phyloP scores from a whole-genome alignment of 2,113 vertebrate species.

The Canis aureus region DNA sequence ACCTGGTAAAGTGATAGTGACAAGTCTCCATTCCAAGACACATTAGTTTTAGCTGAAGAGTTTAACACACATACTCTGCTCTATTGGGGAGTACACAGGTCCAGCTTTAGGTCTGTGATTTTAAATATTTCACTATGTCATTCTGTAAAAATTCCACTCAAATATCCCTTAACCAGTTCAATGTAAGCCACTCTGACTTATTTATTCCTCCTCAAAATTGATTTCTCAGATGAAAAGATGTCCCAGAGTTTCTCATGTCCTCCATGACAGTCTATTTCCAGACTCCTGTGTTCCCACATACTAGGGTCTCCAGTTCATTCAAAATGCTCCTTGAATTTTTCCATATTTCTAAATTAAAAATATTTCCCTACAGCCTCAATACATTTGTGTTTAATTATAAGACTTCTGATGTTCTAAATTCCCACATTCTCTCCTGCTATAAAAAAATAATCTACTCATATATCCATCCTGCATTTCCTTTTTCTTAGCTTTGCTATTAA shows the following conservation, averaged over 20 bases:
- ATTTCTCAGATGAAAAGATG: neutral
- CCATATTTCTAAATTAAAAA: neutral
- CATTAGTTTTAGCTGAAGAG: neutral
- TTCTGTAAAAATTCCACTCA: neutral
- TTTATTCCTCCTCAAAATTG: neutral
- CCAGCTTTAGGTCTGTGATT: neutral
- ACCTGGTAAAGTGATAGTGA: neutral
- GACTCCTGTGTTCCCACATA: neutral
- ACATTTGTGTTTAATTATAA: neutral
- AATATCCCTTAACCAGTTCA: neutral
- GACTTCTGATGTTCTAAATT: neutral
- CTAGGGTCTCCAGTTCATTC: neutral
- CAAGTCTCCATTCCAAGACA: neutral
- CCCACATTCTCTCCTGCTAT: neutral
- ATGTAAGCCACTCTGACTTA: neutral
- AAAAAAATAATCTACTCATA: neutral
- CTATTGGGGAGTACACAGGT: too few species aligned
- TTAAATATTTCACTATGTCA: neutral
- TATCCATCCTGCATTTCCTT: neutral
- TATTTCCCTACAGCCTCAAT: neutral
- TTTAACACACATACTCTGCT: neutral
- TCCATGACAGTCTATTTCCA: fast-evolving
- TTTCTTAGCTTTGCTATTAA: neutral
- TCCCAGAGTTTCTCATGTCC: neutral
- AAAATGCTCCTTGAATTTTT: neutral